A percentile compares a stretch with the other conserved stretches of the same genome.
Evolutionary conservation across 2,113 vertebrate genomes (phyloP).

Genomic region (Numenius arquata): DNA sequence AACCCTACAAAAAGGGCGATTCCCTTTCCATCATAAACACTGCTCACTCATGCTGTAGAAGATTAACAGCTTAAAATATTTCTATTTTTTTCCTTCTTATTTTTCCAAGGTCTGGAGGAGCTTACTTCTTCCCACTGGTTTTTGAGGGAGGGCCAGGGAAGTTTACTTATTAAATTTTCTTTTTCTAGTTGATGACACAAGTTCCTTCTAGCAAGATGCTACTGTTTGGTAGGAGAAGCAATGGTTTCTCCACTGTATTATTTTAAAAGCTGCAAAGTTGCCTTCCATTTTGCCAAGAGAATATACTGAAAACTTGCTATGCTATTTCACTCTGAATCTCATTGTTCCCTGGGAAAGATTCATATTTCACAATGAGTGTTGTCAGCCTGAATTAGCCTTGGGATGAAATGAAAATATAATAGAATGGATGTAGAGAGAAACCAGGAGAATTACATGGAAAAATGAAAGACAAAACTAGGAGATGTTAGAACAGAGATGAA

Average conservation of each 20-base stretch:
- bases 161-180: not conserved
- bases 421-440: not conserved
- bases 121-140: not conserved
- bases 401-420: not conserved
- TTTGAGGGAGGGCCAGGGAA: rapidly evolving
- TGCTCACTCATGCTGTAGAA: not conserved
- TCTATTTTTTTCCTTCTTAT: rapidly evolving
- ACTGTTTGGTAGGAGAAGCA: not conserved
- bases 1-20: not conserved
- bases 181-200: not conserved
- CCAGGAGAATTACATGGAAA: not conserved
- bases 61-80: not conserved
- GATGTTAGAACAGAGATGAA: not conserved
- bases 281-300: not conserved
- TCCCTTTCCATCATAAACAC: not conserved
- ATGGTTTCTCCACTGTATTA: not conserved
- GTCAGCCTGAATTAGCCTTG: not conserved
- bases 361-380: not conserved
- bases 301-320: not conserved
- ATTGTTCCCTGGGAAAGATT: not conserved
- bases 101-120: not conserved
- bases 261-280: not conserved
- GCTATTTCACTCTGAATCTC: not conserved
- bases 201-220: not conserved
- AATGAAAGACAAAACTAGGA: not conserved